Conservation (phyloP, 2,797 vertebrate genomes). For the Lutjanus argentimaculatus region DNA sequence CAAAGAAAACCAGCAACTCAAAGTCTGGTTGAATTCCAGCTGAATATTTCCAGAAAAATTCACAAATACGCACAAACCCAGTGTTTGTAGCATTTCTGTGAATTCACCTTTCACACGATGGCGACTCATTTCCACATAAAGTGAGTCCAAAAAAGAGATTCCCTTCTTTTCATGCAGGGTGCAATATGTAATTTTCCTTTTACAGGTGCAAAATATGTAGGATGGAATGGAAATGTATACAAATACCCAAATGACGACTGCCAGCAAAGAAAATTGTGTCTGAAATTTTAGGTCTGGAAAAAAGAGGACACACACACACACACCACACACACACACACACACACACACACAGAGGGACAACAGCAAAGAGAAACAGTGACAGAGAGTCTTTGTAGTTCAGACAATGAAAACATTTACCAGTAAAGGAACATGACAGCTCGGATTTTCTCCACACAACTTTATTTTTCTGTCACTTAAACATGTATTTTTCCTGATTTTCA, state of each 20-base stretch:
- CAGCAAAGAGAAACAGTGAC: background rate
- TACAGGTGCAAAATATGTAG: background rate
- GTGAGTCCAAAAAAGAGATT: background rate
- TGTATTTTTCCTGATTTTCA: background rate
- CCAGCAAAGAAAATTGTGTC: background rate
- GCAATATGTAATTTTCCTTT: too few species aligned
- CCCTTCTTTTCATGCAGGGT: background rate
- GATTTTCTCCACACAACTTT: too few species aligned
- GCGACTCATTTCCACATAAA: background rate
- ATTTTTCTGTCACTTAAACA: background rate
- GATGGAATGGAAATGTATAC: background rate
- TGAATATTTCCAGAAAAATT: background rate
- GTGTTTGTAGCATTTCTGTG: background rate
- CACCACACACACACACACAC: too few species aligned
- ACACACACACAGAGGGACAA: too few species aligned
- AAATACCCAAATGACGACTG: background rate
- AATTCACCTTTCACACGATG: background rate
- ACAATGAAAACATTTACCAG: background rate
- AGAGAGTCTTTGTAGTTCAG: background rate
- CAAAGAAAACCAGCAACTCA: background rate
- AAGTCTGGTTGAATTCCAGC: background rate
- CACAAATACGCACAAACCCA: background rate
- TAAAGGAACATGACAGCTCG: too few species aligned
- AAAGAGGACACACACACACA: too few species aligned
- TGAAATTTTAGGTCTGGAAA: background rate